Evolutionary conservation across 2,797 vertebrate genomes (phyloP).

Genomic region (Acanthornis magna): DNA sequence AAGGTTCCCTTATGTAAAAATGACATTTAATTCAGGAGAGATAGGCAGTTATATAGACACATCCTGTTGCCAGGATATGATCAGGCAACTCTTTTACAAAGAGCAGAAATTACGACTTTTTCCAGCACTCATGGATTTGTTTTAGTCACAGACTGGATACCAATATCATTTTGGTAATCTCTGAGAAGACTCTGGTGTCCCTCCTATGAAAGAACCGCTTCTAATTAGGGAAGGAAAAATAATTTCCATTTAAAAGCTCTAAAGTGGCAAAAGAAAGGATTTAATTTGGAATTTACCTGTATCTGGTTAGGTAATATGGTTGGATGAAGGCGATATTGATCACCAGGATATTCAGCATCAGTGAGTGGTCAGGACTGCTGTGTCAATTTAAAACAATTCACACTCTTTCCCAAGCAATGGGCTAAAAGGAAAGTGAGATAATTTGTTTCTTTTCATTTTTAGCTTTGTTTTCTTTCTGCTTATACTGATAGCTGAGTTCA

Average conservation of each 20-base stretch:
- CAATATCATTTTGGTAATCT: neutral
- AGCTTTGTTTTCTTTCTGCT: neutral
- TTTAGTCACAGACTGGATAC: neutral
- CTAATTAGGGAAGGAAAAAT: neutral
- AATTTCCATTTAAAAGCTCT: neutral
- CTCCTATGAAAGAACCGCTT: neutral
- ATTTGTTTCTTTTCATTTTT: neutral
- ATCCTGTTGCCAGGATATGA: neutral
- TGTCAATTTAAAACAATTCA: neutral
- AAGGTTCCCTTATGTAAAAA: conserved; percentile 40
- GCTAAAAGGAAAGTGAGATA: neutral
- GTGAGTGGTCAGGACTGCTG: neutral
- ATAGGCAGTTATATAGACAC: neutral
- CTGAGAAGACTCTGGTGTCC: neutral
- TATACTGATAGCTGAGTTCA: neutral
- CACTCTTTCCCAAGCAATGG: neutral
- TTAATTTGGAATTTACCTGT: neutral
- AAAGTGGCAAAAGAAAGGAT: neutral
- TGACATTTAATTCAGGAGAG: conserved; percentile 36
- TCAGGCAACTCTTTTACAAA: neutral
- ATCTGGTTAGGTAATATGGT: neutral
- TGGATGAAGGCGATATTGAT: neutral
- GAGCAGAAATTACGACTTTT: neutral
- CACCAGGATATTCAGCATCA: neutral
- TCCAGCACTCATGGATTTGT: neutral